phyloP scores from a whole-genome alignment of 2,113 vertebrate species.

The Podilymbus podiceps region DNA sequence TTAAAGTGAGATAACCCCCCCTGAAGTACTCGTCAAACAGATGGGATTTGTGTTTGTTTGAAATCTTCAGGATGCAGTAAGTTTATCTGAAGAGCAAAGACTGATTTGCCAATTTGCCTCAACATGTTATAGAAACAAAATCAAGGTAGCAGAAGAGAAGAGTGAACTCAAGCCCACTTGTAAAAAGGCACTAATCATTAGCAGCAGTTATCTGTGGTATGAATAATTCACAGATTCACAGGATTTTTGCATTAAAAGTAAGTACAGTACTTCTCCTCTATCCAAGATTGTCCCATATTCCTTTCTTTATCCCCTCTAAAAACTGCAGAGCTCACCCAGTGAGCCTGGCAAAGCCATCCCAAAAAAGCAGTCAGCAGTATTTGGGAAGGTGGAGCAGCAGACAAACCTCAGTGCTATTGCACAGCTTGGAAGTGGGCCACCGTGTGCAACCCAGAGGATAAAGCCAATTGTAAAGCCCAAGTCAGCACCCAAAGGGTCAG shows the following conservation, averaged over 20 bases:
- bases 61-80: background rate
- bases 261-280: background rate
- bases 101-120: background rate
- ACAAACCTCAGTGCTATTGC: background rate
- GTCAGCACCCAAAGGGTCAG: background rate
- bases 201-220: background rate
- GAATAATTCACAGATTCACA: background rate
- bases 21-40: background rate
- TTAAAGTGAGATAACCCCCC: background rate
- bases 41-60: background rate
- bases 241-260: background rate
- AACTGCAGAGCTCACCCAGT: background rate
- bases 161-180: background rate
- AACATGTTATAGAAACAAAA: background rate
- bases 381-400: background rate
- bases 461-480: background rate
- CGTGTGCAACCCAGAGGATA: background rate
- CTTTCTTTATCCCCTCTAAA: background rate
- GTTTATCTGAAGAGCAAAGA: background rate
- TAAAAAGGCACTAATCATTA: background rate
- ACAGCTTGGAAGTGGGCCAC: background rate
- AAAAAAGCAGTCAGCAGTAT: background rate
- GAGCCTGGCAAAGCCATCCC: background rate
- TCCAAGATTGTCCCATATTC: background rate
- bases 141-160: background rate